Percentiles rank a stretch among this genome's conserved stretches.
Conservation (phyloP, 2,888 invertebrate genomes). For the Psylliodes chrysocephalus region DNA sequence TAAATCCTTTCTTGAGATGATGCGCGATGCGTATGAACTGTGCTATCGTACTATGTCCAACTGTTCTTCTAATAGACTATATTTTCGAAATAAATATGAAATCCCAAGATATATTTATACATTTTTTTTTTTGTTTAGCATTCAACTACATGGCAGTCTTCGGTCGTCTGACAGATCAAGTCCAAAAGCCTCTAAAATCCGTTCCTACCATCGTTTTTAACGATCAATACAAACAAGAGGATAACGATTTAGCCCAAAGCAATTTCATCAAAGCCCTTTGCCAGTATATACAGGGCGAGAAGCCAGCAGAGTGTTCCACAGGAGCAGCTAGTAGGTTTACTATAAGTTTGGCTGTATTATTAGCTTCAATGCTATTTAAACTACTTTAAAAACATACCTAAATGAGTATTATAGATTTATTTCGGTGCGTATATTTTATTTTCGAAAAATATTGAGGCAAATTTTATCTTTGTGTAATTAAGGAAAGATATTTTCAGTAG, state of each 20-base stretch:
- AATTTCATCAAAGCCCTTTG: conserved; percentile 71
- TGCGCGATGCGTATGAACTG: no score
- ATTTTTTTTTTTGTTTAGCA: conserved; percentile 45
- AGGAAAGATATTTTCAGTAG: no score
- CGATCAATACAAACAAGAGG: conserved; percentile 69
- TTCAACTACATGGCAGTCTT: conserved; percentile 65
- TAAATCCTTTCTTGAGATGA: no score
- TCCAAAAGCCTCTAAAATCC: conserved; percentile 69
- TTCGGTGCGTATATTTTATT: background rate
- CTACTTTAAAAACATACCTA: background rate
- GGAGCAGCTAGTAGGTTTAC: conserved; percentile 19
- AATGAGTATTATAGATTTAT: background rate
- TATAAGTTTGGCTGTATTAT: conserved; percentile 1
- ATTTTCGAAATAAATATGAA: no score
- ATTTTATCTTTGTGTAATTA: no score
- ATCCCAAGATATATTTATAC: no score
- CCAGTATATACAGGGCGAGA: conserved; percentile 58
- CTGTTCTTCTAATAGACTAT: no score
- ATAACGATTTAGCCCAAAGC: conserved; percentile 68
- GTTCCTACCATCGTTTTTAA: conserved; percentile 77
- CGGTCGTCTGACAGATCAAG: conserved; percentile 68
- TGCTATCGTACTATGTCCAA: no score
- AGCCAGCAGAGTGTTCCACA: conserved; percentile 54
- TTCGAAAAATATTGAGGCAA: no score
- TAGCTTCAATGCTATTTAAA: conserved; percentile 9